A percentile compares a stretch with the other conserved stretches of the same genome.
These are phyloP conservation scores for Pogonus chalceus DNA, from an alignment of 1,140 invertebrate species.

Conservation along the genomic window DNA sequence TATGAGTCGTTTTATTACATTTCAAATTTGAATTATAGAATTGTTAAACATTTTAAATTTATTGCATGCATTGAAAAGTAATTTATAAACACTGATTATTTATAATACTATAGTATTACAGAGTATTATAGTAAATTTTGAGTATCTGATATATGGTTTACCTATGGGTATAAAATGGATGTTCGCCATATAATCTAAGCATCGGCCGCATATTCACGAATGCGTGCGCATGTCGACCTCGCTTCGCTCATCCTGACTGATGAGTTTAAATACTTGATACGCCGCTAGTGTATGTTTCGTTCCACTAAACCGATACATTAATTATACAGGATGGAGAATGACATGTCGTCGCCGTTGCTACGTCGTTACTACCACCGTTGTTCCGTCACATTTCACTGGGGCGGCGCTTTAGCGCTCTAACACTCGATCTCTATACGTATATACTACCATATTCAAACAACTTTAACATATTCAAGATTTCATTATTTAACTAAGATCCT, in stretches of 20 bases:
- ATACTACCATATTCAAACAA: neutral
- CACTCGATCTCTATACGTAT: neutral
- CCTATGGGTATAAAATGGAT: no score
- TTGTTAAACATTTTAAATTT: no score
- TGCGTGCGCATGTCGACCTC: no score
- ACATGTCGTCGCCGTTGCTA: neutral
- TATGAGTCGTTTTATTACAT: no score
- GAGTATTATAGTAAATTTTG: no score
- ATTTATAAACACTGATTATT: no score
- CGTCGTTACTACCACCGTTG: neutral
- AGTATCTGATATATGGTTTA: no score
- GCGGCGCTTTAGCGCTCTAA: neutral
- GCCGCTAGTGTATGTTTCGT: neutral
- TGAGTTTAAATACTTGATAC: neutral
- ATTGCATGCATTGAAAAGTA: no score
- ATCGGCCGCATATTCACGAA: no score
- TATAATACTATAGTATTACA: no score
- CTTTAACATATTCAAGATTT: neutral
- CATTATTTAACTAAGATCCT: neutral
- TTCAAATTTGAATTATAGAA: no score
- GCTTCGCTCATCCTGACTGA: conserved; percentile 1
- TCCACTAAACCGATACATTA: neutral
- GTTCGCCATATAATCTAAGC: no score
- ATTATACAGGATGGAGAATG: neutral
- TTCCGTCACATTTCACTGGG: neutral